Base-by-base conservation (phyloP, 2,797 vertebrate genomes). In the Leptodactylus fallax region DNA sequence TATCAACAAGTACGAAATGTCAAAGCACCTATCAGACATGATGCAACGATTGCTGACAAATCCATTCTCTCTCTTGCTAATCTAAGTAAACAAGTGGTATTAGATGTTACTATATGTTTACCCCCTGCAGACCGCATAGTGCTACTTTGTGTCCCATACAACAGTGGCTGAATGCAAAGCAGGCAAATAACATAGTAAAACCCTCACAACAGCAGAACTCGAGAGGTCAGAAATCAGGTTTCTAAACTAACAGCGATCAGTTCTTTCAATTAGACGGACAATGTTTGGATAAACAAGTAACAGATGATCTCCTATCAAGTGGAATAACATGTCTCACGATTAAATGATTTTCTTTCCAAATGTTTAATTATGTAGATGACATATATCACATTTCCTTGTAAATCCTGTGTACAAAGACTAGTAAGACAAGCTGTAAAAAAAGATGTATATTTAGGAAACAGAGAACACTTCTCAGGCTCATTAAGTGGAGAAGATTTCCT, bases 381-480 rank as follows among this genome's bases (percentile, higher is more conserved):
- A 71, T 67, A 23, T 56, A 84, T 88, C 81, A 55, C 19, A 56
- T 84, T 88, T 84, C 74, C 76, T 84, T 79, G 49, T 84, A 83
- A 72, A 78, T 58, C 65, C 82, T 63, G 81, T 55, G 65, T 74
- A 81, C 87, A 81, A 82, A 82, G 83, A 69, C 87, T 67, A 80
- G 85, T 72, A 84, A 80, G 63, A 67, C 74, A 85, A 85, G 36
- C 16, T 79, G 76, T 88, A 87, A 76, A 87, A 87, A 87, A 81
- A 87, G 55, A 82, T 87, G 71, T 86, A 67, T 86, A 83, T 83
- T 89, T 81, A 89, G 88, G 88, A 89, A 89, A 89, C 85, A 79
- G 79, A 89, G 67, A 89, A 77, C 81, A 83, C 85, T 89, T 86
- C 80, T 89, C 79, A 86, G 47, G 72, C n/a, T 69, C 80, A 87